Conservation (phyloP, 2,888 invertebrate species). For the Ectropis crepuscularia region DNA sequence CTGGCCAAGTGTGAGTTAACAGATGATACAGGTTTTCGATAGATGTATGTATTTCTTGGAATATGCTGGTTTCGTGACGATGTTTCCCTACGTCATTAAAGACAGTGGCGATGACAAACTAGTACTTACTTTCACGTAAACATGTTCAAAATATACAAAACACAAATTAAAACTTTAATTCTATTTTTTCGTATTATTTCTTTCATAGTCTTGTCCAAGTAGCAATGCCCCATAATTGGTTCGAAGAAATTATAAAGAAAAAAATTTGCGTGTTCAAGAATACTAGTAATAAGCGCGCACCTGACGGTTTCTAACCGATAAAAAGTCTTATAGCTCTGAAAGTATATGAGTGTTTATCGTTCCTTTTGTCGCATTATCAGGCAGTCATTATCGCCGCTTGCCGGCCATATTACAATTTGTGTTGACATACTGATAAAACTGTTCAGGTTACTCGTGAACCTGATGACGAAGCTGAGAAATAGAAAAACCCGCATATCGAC, state of each 20-base stretch:
- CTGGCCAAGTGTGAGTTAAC: no score
- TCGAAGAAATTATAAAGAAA: conserved; percentile 22
- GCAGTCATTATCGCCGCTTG: conserved; percentile 30
- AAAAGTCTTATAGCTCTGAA: conserved; percentile 3
- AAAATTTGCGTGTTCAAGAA: conserved; percentile 18
- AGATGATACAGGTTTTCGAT: no score
- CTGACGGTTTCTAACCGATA: conserved; percentile 24
- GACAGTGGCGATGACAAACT: no score
- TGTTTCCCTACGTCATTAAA: no score
- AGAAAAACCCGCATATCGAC: neutral
- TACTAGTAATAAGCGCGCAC: conserved; percentile 24
- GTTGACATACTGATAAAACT: conserved; percentile 34
- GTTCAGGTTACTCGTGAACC: conserved; percentile 20
- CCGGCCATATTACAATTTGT: conserved; percentile 31
- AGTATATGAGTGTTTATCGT: conserved; percentile 24
- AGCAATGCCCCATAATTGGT: conserved; percentile 6
- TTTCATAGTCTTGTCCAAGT: neutral
- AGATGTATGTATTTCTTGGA: no score
- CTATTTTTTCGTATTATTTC: no score
- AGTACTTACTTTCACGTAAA: no score
- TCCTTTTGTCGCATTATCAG: conserved; percentile 35
- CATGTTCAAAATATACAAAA: no score
- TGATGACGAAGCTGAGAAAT: conserved; percentile 10
- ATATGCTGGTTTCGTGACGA: no score
- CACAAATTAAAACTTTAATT: no score